phyloP scores from a whole-genome alignment of 2,113 vertebrate species.

The Myrmecophaga tridactyla region DNA sequence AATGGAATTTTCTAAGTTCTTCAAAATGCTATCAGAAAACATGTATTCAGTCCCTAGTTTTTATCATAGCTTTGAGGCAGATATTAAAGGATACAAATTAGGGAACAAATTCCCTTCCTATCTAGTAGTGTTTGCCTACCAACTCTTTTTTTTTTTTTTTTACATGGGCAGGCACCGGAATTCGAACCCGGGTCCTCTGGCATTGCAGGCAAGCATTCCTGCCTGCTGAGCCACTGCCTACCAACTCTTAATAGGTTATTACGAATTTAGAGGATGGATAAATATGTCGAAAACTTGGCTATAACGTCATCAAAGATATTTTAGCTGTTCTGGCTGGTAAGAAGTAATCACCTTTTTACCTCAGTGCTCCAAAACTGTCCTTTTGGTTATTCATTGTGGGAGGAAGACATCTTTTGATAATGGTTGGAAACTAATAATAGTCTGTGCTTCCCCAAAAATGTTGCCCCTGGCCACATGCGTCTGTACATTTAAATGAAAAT shows the following conservation, averaged over 20 bases:
- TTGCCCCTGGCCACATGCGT: not conserved
- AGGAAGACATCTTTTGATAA: not conserved
- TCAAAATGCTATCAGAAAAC: slow-evolving; percentile 11
- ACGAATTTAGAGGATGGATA: not conserved
- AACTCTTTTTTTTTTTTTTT: too few relatives aligned
- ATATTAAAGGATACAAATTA: not conserved
- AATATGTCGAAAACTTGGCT: not conserved
- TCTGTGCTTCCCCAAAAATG: not conserved
- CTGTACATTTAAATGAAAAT: not conserved
- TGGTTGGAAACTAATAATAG: not conserved
- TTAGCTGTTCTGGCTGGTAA: not conserved
- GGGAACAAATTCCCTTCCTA: not conserved
- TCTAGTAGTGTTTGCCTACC: not conserved
- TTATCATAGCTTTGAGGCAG: slow-evolving; percentile 7
- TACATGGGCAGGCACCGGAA: too few relatives aligned
- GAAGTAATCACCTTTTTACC: slow-evolving; percentile 13
- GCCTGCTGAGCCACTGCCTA: too few relatives aligned
- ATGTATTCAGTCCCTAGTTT: not conserved
- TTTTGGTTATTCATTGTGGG: not conserved
- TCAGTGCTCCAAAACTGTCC: not conserved
- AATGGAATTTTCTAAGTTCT: not conserved
- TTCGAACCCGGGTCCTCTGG: too few relatives aligned
- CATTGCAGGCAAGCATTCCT: too few relatives aligned
- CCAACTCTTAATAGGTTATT: not conserved
- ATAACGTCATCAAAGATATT: not conserved